These are phyloP conservation scores for Triplophysa dalaica DNA, from an alignment of 2,113 vertebrate genomes.

Conservation along the genomic window DNA sequence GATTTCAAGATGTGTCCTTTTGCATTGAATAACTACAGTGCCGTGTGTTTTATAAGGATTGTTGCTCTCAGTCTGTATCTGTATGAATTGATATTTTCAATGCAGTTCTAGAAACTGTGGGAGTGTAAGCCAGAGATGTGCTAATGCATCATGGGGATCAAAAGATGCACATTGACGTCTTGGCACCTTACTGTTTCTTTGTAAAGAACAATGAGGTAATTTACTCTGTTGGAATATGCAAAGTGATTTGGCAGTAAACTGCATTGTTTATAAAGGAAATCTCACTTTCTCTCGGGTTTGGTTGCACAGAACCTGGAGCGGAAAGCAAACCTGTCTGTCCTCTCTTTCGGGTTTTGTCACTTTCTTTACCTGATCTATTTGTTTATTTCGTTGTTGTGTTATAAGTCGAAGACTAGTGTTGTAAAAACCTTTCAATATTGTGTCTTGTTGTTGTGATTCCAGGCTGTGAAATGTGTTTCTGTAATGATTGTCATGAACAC, in stretches of 20 bases:
- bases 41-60: not conserved
- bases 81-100: too few relatives aligned
- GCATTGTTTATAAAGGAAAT: not conserved
- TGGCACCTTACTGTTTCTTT: not conserved
- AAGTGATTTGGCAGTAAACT: not conserved
- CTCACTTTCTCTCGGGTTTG: not conserved
- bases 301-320: not conserved
- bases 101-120: not conserved
- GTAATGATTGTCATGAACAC: not conserved
- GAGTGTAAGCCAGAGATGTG: not conserved
- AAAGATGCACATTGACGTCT: not conserved
- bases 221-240: conserved; percentile 3
- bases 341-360: too few relatives aligned
- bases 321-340: not conserved
- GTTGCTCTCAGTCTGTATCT: not conserved
- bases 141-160: not conserved
- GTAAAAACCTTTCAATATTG: not conserved
- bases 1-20: too few relatives aligned
- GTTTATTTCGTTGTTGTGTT: too few relatives aligned
- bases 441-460: not conserved
- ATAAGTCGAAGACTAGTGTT: not conserved
- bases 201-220: not conserved
- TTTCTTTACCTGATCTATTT: too few relatives aligned
- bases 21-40: too few relatives aligned
- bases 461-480: not conserved